Percentiles rank a stretch among this genome's conserved stretches.
These are phyloP conservation scores for Vicugna pacos DNA, from an alignment of 2,113 vertebrate genomes.

Conservation along the genomic window DNA sequence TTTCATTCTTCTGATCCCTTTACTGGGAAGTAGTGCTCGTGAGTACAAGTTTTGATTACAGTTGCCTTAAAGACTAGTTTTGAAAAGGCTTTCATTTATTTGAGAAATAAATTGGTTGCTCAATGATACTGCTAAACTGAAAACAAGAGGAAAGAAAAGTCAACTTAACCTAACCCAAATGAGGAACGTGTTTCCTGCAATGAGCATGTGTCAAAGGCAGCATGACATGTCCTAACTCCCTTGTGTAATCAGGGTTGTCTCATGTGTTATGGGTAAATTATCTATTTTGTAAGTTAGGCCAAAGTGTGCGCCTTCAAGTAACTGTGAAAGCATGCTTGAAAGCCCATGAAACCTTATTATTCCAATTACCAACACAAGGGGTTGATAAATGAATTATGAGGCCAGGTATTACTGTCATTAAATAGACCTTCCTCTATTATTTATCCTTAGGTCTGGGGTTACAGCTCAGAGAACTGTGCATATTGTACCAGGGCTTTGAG, in stretches of 20 bases:
- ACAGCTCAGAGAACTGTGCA: constrained; percentile 82
- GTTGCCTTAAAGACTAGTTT: constrained; percentile 51
- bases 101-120: constrained; percentile 33
- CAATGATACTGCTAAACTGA: constrained; percentile 27
- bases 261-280: constrained; percentile 84
- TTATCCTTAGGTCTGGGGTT: constrained; percentile 85
- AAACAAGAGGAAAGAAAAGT: constrained; percentile 64
- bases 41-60: constrained; percentile 7
- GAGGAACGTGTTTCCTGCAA: constrained; percentile 38
- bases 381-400: constrained; percentile 85
- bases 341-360: constrained; percentile 85
- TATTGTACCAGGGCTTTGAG: constrained; percentile 64
- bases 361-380: constrained; percentile 84
- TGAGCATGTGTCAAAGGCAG: constrained; percentile 80
- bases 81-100: constrained; percentile 55
- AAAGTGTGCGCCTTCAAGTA: constrained; percentile 79
- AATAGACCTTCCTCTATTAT: constrained; percentile 86
- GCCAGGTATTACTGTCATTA: constrained; percentile 81
- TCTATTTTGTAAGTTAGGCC: constrained; percentile 82
- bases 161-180: constrained; percentile 24
- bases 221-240: constrained; percentile 64
- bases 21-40: background rate
- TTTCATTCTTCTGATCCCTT: background rate
- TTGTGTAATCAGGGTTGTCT: constrained; percentile 79
- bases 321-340: constrained; percentile 84